These are phyloP conservation scores for Sander vitreus DNA, from an alignment of 2,113 vertebrate species.

Conservation along the genomic window DNA sequence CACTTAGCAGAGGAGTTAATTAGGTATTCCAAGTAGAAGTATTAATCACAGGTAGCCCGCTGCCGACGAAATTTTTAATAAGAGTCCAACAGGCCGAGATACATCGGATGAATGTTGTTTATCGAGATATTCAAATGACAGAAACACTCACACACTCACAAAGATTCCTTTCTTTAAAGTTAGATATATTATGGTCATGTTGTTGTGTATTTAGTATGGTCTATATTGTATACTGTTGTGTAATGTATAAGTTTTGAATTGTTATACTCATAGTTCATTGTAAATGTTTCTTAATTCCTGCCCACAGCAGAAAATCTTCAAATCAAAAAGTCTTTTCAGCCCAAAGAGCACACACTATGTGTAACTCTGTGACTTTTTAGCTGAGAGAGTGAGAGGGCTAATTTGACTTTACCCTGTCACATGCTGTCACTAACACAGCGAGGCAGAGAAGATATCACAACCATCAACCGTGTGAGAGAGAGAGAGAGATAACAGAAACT, in stretches of 20 bases:
- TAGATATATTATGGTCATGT: not conserved
- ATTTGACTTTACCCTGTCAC: constrained; percentile 52
- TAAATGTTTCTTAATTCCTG: not conserved
- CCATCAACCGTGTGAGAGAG: not conserved
- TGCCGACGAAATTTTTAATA: no score
- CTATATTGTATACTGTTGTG: not conserved
- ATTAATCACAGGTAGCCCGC: no score
- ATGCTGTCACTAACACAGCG: constrained; percentile 20
- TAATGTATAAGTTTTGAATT: not conserved
- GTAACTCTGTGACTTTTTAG: constrained; percentile 50
- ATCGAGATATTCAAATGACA: no score
- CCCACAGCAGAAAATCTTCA: constrained; percentile 13
- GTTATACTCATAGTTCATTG: not conserved
- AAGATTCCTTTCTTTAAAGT: no score
- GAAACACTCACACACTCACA: no score
- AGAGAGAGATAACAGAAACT: constrained; percentile 18
- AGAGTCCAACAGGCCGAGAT: constrained; percentile 27
- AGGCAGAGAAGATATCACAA: not conserved
- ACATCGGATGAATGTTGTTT: no score
- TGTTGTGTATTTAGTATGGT: not conserved
- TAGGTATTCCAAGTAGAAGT: no score
- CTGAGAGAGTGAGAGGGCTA: constrained; percentile 28
- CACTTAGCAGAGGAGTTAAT: no score
- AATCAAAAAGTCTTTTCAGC: constrained; percentile 15
- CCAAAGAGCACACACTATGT: constrained; percentile 20